Evolutionary conservation across 2,888 invertebrate genomes (phyloP).

Genomic region (Coleophora flavipennella): DNA sequence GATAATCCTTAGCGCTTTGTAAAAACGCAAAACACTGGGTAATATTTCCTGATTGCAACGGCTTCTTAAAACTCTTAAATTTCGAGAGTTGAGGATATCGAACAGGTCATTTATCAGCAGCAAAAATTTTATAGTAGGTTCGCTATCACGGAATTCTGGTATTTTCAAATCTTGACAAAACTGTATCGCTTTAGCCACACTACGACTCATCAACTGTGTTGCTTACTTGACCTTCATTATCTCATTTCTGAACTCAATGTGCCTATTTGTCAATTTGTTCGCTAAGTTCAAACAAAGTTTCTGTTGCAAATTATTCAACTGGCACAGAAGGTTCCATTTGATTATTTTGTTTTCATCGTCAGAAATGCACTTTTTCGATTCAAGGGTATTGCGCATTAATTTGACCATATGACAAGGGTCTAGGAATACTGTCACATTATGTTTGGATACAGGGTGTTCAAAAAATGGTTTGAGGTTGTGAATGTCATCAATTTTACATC

Average conservation of each 20-base stretch:
- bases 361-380: not conserved
- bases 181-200: constrained; percentile 11
- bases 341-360: not conserved
- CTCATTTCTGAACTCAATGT: constrained; percentile 9
- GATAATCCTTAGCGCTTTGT: constrained; percentile 1
- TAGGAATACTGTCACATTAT: constrained; percentile 12
- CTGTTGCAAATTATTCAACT: constrained; percentile 5
- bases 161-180: not conserved
- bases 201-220: constrained; percentile 8
- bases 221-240: constrained; percentile 1
- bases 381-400: constrained; percentile 6
- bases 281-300: constrained; percentile 6
- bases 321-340: not conserved
- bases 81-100: constrained; percentile 3
- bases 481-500: constrained; percentile 6
- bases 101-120: constrained; percentile 5
- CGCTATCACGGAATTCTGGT: not conserved
- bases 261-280: constrained; percentile 10
- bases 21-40: constrained; percentile 3
- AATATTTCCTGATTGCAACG: not conserved
- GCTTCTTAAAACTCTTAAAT: constrained; percentile 5
- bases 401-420: constrained; percentile 15
- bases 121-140: constrained; percentile 6
- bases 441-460: constrained; percentile 9
- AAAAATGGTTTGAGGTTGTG: constrained; percentile 10